Conservation (phyloP, 2,888 invertebrate species). For the Harpalus rubripes region DNA sequence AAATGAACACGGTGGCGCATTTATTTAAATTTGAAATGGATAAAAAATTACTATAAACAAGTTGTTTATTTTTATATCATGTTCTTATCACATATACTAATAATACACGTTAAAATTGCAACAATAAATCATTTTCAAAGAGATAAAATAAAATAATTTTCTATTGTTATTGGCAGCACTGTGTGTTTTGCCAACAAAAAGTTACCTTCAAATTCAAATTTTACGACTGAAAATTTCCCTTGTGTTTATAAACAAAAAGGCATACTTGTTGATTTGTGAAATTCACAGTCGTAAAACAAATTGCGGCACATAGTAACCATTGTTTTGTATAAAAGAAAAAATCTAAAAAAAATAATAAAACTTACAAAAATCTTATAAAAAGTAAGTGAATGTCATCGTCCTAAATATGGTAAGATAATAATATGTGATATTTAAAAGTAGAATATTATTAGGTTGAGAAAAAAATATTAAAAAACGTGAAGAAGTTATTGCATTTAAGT, state of each 20-base stretch:
- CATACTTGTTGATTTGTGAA: neutral
- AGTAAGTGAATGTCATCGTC: slow-evolving; percentile 7
- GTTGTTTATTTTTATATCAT: no score
- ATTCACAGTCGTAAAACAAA: slow-evolving; percentile 5
- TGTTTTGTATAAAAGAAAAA: slow-evolving; percentile 49
- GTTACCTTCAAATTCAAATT: neutral
- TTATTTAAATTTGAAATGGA: neutral
- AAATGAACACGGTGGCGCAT: no score
- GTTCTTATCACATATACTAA: no score
- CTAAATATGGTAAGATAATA: slow-evolving; percentile 32
- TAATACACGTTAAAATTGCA: no score
- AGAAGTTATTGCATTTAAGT: slow-evolving; percentile 13
- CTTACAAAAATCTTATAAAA: slow-evolving; percentile 42
- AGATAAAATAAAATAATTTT: no score
- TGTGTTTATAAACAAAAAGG: neutral
- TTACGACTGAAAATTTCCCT: neutral
- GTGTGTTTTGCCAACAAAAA: no score
- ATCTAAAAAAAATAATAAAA: slow-evolving; percentile 50
- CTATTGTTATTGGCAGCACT: no score
- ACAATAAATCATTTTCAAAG: no score
- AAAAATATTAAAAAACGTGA: neutral
- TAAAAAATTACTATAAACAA: no score
- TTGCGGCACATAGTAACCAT: slow-evolving; percentile 26
- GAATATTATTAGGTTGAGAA: slow-evolving; percentile 24
- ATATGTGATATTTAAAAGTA: slow-evolving; percentile 20